A percentile compares a stretch with the other conserved stretches of the same genome.
phyloP scores from a whole-genome alignment of 2,113 vertebrate species.

The Lophura nycthemera region DNA sequence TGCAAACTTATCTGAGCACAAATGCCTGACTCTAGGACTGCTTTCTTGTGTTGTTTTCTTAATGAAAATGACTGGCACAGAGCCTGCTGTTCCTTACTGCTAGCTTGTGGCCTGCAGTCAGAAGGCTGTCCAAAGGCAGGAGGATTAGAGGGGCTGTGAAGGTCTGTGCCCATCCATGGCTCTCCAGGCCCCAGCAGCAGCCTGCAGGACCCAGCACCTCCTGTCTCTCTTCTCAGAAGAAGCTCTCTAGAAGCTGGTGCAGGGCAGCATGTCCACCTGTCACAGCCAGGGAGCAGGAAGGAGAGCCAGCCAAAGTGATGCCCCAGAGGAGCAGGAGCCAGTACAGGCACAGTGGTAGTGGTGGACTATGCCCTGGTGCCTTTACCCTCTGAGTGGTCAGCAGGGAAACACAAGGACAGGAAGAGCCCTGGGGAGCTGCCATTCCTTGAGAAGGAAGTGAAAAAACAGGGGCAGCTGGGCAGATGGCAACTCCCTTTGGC shows the following conservation, averaged over 20 bases:
- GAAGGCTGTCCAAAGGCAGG: neutral
- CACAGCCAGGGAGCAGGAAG: neutral
- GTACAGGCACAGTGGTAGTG: neutral
- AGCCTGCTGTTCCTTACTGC: neutral
- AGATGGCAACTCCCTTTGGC: neutral
- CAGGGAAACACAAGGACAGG: neutral
- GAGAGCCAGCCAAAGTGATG: neutral
- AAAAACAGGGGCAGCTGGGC: neutral
- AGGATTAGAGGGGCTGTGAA: neutral
- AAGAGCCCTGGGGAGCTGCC: neutral
- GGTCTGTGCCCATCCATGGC: neutral
- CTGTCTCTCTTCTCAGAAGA: neutral
- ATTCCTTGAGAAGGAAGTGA: neutral
- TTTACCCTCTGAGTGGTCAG: neutral
- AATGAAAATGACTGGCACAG: neutral
- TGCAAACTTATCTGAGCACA: constrained; percentile 30
- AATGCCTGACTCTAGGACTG: neutral
- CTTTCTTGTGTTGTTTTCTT: constrained; percentile 34
- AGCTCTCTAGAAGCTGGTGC: neutral
- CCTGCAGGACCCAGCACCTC: neutral
- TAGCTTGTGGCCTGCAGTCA: neutral
- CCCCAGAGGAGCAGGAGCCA: neutral
- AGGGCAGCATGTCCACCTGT: neutral
- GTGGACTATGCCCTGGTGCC: neutral
- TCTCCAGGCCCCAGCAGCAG: neutral